phyloP scores from a whole-genome alignment of 2,888 invertebrate species.

The Ophion costatus region DNA sequence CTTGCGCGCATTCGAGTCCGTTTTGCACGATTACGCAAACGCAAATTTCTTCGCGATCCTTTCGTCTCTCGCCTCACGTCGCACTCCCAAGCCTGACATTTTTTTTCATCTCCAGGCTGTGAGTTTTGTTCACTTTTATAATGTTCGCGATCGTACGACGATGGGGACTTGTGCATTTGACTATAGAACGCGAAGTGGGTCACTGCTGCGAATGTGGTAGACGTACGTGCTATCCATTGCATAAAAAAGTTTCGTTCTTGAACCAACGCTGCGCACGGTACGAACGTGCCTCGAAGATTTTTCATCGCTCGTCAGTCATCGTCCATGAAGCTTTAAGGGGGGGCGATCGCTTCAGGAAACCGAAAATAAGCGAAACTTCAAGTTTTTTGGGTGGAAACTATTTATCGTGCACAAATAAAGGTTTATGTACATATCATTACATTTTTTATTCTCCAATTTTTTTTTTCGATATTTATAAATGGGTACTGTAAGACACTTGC shows the following conservation, averaged over 20 bases:
- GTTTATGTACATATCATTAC: too few relatives aligned
- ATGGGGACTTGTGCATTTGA: slow-evolving; percentile 13
- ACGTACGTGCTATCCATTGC: slow-evolving; percentile 31
- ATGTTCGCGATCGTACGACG: not conserved
- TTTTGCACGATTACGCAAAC: not conserved
- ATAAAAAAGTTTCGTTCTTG: slow-evolving; percentile 22
- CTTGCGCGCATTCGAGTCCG: not conserved
- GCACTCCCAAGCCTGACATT: not conserved
- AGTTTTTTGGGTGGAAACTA: too few relatives aligned
- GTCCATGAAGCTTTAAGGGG: slow-evolving; percentile 19
- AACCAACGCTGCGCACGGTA: not conserved
- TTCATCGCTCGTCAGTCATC: slow-evolving; percentile 6
- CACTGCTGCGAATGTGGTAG: slow-evolving; percentile 10
- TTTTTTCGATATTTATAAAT: not conserved
- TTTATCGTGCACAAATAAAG: not conserved
- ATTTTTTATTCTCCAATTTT: not conserved
- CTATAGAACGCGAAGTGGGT: slow-evolving; percentile 29
- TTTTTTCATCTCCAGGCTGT: not conserved
- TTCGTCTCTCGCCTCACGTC: not conserved
- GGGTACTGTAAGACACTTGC: too few relatives aligned
- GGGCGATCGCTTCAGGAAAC: too few relatives aligned
- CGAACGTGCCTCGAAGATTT: slow-evolving; percentile 5
- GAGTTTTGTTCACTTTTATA: not conserved
- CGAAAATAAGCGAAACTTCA: too few relatives aligned
- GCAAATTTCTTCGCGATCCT: not conserved